A percentile compares a stretch with the other conserved stretches of the same genome.
Conservation (phyloP, 2,888 invertebrate species). For the Amphimallon solstitiale region DNA sequence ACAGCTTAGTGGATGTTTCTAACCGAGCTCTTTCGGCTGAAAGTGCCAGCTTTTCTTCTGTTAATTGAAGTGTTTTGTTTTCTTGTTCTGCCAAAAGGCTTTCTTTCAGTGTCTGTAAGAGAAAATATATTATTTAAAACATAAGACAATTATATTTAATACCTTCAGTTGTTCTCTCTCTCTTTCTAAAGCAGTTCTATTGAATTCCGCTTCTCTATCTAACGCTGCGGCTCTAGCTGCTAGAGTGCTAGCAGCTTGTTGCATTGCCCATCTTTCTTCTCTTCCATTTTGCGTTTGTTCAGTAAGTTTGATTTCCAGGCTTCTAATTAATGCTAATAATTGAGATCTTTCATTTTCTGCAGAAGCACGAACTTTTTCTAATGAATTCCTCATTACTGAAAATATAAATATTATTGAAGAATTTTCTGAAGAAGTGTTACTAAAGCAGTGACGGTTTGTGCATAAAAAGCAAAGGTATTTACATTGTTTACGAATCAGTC, state of each 20-base stretch:
- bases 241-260: constrained; percentile 70
- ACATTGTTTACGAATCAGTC: too few species aligned
- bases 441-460: too few species aligned
- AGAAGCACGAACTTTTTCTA: constrained; percentile 68
- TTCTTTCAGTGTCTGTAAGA: constrained; percentile 67
- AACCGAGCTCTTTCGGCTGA: constrained; percentile 58
- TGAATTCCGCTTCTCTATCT: constrained; percentile 70
- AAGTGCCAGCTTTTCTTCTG: constrained; percentile 68
- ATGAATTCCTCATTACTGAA: constrained; percentile 67
- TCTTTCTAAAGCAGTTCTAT: constrained; percentile 67
- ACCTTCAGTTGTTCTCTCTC: constrained; percentile 72
- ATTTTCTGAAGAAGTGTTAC: background rate
- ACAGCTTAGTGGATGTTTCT: constrained; percentile 58
- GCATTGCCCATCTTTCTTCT: constrained; percentile 63
- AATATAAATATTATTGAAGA: constrained; percentile 39
- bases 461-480: too few species aligned
- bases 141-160: constrained; percentile 27
- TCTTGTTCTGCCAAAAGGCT: constrained; percentile 70
- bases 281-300: constrained; percentile 67
- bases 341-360: constrained; percentile 69
- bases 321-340: constrained; percentile 66
- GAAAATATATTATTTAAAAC: too few species aligned
- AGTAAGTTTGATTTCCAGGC: constrained; percentile 68
- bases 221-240: constrained; percentile 71
- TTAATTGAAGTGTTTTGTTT: constrained; percentile 67